Evolutionary conservation across 1,140 invertebrate genomes (phyloP).

Genomic region (Polyergus mexicanus): DNA sequence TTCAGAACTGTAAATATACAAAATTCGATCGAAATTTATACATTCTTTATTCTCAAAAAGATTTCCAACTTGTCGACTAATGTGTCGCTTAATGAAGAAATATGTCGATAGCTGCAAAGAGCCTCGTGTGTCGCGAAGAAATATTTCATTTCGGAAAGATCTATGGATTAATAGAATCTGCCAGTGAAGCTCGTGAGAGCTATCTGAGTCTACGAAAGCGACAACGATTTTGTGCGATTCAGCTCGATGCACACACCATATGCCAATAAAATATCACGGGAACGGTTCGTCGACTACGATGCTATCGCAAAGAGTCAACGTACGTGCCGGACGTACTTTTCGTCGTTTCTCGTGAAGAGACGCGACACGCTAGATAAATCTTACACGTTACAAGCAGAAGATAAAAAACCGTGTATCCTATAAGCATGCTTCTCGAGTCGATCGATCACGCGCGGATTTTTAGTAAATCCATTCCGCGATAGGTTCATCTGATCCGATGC

Average conservation of each 20-base stretch:
- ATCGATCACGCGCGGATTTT: conserved; percentile 35
- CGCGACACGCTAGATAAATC: conserved; percentile 1
- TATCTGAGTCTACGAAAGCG: conserved; percentile 46
- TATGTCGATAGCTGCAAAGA: neutral
- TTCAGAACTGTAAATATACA: neutral
- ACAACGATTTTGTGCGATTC: conserved; percentile 59
- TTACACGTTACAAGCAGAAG: conserved; percentile 38
- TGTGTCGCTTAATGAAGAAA: conserved; percentile 30
- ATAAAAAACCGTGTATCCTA: conserved; percentile 41
- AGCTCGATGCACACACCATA: conserved; percentile 40
- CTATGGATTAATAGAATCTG: neutral
- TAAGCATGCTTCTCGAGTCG: conserved; percentile 48
- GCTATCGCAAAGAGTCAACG: conserved; percentile 8
- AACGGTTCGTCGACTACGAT: conserved; percentile 38
- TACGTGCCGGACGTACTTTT: conserved; percentile 26
- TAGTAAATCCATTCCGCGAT: conserved; percentile 24
- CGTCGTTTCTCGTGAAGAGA: neutral
- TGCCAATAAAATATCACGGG: conserved; percentile 32
- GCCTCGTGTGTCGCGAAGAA: conserved; percentile 29
- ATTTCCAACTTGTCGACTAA: neutral
- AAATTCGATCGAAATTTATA: conserved; percentile 5
- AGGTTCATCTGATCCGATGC: neutral
- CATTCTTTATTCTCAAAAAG: neutral
- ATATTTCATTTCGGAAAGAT: neutral
- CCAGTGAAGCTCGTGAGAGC: neutral